phyloP scores from a whole-genome alignment of 1,140 invertebrate species.

The Dysdera silvatica region DNA sequence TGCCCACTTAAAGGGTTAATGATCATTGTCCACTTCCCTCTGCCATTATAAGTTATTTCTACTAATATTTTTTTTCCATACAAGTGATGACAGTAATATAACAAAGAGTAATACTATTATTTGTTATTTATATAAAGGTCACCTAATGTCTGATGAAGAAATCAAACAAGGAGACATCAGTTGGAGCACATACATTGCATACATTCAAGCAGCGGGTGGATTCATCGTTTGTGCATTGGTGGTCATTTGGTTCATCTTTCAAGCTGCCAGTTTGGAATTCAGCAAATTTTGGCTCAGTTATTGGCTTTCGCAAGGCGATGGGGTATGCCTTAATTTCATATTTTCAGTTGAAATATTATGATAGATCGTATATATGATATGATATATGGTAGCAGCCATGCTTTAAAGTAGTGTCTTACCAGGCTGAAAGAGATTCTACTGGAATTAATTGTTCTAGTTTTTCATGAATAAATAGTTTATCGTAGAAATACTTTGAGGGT shows the following conservation, averaged over 20 bases:
- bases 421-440: too few species aligned
- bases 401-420: too few species aligned
- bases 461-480: too few species aligned
- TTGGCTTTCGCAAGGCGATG: slow-evolving; percentile 55
- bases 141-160: slow-evolving; percentile 46
- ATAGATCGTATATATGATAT: neutral
- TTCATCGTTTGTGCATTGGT: slow-evolving; percentile 48
- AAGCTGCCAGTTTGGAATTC: slow-evolving; percentile 52
- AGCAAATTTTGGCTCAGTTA: slow-evolving; percentile 60
- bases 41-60: too few species aligned
- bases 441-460: too few species aligned
- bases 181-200: slow-evolving; percentile 48
- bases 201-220: slow-evolving; percentile 56
- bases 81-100: slow-evolving; percentile 32
- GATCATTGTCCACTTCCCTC: too few species aligned
- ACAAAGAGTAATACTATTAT: neutral
- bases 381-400: neutral
- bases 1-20: too few species aligned
- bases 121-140: slow-evolving; percentile 33
- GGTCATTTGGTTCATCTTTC: slow-evolving; percentile 51
- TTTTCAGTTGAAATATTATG: neutral
- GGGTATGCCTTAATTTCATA: slow-evolving; percentile 34
- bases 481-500: neutral
- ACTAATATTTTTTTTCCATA: slow-evolving; percentile 23
- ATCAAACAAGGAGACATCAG: slow-evolving; percentile 46